Evolutionary conservation across 2,888 invertebrate species (phyloP).

Genomic region (Ctenicera cuprea): DNA sequence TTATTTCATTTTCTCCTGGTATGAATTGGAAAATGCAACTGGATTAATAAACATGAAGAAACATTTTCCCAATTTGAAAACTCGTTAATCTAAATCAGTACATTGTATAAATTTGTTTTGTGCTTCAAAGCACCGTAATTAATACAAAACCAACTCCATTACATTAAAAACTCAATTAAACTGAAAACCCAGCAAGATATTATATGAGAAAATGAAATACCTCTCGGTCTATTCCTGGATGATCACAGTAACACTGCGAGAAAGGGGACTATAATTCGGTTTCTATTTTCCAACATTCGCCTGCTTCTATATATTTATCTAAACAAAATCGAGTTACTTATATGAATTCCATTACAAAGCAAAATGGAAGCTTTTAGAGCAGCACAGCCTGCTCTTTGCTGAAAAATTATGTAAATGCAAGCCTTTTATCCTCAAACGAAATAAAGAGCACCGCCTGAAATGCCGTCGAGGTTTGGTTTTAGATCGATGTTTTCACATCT

Average conservation of each 20-base stretch:
- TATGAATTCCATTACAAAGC: constrained; percentile 48
- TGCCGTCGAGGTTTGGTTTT: constrained; percentile 32
- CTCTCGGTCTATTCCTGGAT: not conserved
- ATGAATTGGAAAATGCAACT: no score
- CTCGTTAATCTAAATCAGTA: constrained; percentile 13
- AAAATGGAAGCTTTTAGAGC: constrained; percentile 50
- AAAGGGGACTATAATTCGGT: not conserved
- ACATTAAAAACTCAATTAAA: constrained; percentile 29
- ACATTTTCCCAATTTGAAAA: not conserved
- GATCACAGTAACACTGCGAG: constrained; percentile 1
- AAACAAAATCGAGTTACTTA: constrained; percentile 49
- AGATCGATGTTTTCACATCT: constrained; percentile 21
- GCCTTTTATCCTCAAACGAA: constrained; percentile 47
- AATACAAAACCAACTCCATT: constrained; percentile 19
- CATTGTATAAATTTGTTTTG: constrained; percentile 5
- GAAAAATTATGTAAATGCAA: constrained; percentile 50
- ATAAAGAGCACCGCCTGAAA: constrained; percentile 41
- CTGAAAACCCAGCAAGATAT: constrained; percentile 20
- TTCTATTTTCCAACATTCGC: constrained; percentile 31
- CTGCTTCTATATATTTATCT: constrained; percentile 41
- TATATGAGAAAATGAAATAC: constrained; percentile 13
- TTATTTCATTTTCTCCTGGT: no score
- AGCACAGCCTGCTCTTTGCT: constrained; percentile 39
- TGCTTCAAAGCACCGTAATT: constrained; percentile 5
- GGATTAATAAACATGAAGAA: no score